Conservation (phyloP, 2,797 vertebrate species). For the Pterois miles region DNA sequence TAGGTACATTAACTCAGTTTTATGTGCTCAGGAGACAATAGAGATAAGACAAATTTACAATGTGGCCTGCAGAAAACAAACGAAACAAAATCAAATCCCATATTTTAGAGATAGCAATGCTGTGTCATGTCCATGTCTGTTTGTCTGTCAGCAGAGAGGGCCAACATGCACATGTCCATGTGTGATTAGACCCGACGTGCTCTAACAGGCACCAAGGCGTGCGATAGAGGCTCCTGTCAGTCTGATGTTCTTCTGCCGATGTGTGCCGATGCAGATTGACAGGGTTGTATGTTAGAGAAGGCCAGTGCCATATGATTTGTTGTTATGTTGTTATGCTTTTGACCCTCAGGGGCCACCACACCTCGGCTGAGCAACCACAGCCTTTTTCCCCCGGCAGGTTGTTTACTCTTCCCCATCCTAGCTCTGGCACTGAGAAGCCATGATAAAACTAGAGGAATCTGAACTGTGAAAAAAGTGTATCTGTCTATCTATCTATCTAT, state of each 20-base stretch:
- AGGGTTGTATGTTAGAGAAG: conserved; percentile 68
- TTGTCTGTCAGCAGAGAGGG: conserved; percentile 40
- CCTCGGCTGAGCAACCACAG: conserved; percentile 47
- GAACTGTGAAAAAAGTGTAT: neutral
- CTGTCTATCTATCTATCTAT: neutral
- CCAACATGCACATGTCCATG: conserved; percentile 60
- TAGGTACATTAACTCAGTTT: neutral
- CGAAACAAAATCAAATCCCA: neutral
- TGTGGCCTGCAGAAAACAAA: neutral
- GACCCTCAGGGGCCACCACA: conserved; percentile 54
- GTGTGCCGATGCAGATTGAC: conserved; percentile 77
- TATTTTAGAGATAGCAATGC: conserved; percentile 15
- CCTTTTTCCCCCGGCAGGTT: conserved; percentile 28
- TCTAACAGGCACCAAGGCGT: conserved; percentile 53
- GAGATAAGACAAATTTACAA: neutral
- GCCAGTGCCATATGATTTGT: conserved; percentile 59
- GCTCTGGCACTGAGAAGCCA: conserved; percentile 15
- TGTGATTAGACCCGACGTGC: conserved; percentile 83
- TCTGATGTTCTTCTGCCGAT: conserved; percentile 79
- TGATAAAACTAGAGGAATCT: conserved; percentile 31
- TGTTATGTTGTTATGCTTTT: conserved; percentile 51
- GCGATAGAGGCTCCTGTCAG: conserved; percentile 74
- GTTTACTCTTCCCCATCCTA: conserved; percentile 25
- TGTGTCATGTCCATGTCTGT: conserved; percentile 49
- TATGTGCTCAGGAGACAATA: neutral